A percentile compares a stretch with the other conserved stretches of the same genome.
Conservation (phyloP, 2,113 vertebrate species). For the Meleagris gallopavo region DNA sequence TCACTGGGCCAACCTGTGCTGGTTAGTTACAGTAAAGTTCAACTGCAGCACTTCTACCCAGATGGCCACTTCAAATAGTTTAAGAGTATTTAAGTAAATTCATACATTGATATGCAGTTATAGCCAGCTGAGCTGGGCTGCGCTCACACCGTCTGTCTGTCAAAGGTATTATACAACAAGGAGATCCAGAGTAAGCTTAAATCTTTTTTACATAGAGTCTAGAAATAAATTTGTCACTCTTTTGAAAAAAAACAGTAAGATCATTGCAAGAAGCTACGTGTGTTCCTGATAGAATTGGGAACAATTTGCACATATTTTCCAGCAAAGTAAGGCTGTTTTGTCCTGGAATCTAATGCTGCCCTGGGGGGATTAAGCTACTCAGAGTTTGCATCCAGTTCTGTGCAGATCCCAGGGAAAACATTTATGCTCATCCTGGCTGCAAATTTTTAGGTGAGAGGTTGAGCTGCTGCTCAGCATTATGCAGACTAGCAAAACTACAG, state of each 20-base stretch:
- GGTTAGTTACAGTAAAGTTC: background rate
- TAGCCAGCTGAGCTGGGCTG: background rate
- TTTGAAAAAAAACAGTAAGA: background rate
- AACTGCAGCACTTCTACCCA: background rate
- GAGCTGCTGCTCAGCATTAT: background rate
- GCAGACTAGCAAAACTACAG: background rate
- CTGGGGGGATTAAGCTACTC: slow-evolving; percentile 9
- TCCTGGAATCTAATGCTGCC: background rate
- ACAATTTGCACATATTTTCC: slow-evolving; percentile 30
- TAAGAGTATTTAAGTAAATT: background rate
- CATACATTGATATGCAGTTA: background rate
- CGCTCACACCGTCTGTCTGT: background rate
- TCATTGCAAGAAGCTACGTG: background rate
- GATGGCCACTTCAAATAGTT: background rate
- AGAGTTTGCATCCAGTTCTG: background rate
- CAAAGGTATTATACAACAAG: background rate
- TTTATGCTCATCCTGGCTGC: background rate
- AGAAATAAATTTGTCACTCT: background rate
- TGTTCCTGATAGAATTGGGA: background rate
- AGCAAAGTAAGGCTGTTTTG: background rate
- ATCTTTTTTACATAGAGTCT: background rate
- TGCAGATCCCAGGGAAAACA: background rate
- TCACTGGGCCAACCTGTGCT: background rate
- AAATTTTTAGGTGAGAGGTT: slow-evolving; percentile 25
- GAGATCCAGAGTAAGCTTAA: background rate